Base-by-base conservation (phyloP, 2,113 vertebrate genomes). In the Climacteris rufus region DNA sequence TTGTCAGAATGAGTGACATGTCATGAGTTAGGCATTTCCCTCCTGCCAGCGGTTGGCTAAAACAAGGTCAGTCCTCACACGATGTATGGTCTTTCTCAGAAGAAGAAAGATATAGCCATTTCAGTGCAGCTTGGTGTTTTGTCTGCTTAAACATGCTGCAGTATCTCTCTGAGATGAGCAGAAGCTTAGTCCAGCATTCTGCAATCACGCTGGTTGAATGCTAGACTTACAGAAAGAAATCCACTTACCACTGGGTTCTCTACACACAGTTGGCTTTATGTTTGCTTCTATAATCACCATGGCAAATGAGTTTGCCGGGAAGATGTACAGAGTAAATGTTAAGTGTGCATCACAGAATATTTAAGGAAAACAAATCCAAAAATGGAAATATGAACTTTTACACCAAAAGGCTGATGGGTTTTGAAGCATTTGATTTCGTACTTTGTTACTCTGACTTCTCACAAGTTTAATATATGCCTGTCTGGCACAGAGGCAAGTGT, bases 181-280 rank as follows among this genome's bases (percentile, higher is more conserved):
- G 77, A 79, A 71, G 17, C 24, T 90, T 56, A 30, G 40, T 60
- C 11, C 37, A 83, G 33, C 22, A 17, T 25, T 83, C 23, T 70
- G 63, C 42, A 50, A 2, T 47, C 24, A 59, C 13, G 3, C 25
- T 80, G 31, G 6, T 8, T 83, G 42, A 59, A 52, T 74, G 53
- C 28, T 82, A 33, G 35, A 11, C 37, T n/a, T 81, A 37, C 1
- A 60, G 35, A 60, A 78, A 78, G 21, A 89, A 81, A 74, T 49
- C 13, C 17, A 22, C 44, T 45, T 71, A 31, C 24, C 10, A 8
- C 1, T 77, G 66, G 19, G 15, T 42, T 18, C 44, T 87, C 37
- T 53, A 14, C 28, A 52, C 9, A 12, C 16, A 30, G 7, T 39
- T 90, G n/a, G 17, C 44, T 54, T 6, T 40, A 28, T 0, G 0